Conservation (phyloP, 2,113 vertebrate species). For the Ophthalmolycus amberensis region DNA sequence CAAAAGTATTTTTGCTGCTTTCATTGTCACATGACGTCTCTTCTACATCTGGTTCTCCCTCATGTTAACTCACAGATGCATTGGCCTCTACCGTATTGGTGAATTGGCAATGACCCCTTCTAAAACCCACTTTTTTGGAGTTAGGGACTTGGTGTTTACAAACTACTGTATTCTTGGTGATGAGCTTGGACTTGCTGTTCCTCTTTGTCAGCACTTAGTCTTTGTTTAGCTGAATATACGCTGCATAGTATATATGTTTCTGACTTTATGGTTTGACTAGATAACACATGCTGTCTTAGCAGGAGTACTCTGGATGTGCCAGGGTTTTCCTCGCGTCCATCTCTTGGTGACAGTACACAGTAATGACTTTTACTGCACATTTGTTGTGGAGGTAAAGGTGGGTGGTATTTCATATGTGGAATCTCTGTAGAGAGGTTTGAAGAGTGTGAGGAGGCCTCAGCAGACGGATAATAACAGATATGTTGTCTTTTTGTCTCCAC, state of each 20-base stretch:
- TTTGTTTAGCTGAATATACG: neutral
- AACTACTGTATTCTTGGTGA: neutral
- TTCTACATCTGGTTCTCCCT: too few species aligned
- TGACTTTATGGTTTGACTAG: neutral
- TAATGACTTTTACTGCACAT: constrained; percentile 4
- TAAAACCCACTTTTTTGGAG: too few species aligned
- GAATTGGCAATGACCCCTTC: too few species aligned
- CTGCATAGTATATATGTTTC: neutral
- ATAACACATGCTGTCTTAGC: neutral
- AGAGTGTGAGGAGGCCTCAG: neutral
- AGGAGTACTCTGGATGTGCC: neutral
- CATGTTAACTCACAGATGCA: too few species aligned
- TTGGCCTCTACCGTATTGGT: too few species aligned
- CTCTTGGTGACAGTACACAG: neutral
- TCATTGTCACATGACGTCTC: too few species aligned
- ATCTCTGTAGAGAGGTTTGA: neutral
- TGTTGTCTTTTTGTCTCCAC: neutral
- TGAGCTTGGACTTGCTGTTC: neutral
- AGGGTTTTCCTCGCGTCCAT: neutral
- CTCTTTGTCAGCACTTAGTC: neutral
- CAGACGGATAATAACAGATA: constrained; percentile 11
- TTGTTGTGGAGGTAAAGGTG: neutral
- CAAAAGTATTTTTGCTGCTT: too few species aligned
- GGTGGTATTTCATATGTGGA: neutral
- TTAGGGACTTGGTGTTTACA: too few species aligned